Evolutionary conservation across 2,888 invertebrate species (phyloP), one percentile per base, ranked within the genome.

Genomic region (Tenthredo livida): DNA sequence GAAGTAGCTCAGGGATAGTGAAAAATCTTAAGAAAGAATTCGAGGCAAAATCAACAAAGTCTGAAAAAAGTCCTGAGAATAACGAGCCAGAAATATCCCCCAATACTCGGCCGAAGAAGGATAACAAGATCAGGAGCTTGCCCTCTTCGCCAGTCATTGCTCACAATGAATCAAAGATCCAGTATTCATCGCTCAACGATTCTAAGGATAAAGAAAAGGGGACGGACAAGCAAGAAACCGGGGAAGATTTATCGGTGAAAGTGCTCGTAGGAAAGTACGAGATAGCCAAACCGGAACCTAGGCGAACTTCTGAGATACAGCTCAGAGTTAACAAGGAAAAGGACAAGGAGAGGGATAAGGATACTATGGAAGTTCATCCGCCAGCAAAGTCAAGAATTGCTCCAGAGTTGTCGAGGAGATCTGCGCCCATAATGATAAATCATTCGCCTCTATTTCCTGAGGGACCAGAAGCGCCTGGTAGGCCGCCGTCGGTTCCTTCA

Each of bases 1-100:
- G 93, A 29, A 93, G 92, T 87, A 91, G 95, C 86, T 95, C 95
- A 70, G 97, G 98, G 43, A 96, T 97, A 92, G 98, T 98, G 88
- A 96, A 96, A 94, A 97, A 96, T 94, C 95, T 98, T 89, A 97
- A 97, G 93, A 97, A 97, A 92, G 98, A 97, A 93, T 98, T 98
- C 93, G 98, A 98, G 94, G 97, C 98, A 83, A 97, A 97, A 92
- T 95, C 95, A 0, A 93, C 89, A 25, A 87, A 88, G 77, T 88
- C 90, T 58, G 92, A 93, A 85, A 92, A 90, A 84, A 93, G 92
- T 87, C 72, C 85, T 29, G 85, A 85, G 75, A 89, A 87, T 80
- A 85, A 86, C 72, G 87, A 87, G 90, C 91, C 1, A 86, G 73
- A 61, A 85, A 65, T 37, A 84, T 67, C 61, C 82, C 54, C 33